A percentile compares a stretch with the other conserved stretches of the same genome.
These are phyloP conservation scores for Dicrostonyx torquatus DNA, from an alignment of 2,797 vertebrate genomes.

Conservation along the genomic window DNA sequence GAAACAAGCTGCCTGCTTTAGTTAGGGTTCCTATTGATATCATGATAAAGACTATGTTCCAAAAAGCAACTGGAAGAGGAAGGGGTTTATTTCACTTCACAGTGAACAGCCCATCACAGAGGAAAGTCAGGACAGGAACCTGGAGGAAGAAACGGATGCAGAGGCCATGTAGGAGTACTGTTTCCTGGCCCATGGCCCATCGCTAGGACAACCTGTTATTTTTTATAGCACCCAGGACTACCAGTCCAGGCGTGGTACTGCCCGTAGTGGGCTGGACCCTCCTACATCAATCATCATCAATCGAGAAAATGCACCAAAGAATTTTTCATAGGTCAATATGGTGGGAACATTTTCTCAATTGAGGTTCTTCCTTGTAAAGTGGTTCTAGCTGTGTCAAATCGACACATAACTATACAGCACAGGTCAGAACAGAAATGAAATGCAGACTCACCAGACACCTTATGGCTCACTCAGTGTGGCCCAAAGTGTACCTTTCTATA, in stretches of 20 bases:
- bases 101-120: background rate
- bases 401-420: background rate
- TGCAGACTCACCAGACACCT: background rate
- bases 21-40: too few species aligned
- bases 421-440: background rate
- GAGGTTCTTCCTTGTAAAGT: background rate
- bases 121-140: background rate
- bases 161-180: background rate
- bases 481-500: background rate
- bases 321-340: background rate
- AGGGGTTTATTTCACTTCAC: background rate
- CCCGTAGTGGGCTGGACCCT: background rate
- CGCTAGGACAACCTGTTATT: too few species aligned
- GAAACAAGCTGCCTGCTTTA: background rate
- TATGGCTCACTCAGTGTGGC: fast-evolving
- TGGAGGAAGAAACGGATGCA: background rate
- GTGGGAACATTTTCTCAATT: too few species aligned
- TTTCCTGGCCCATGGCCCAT: too few species aligned
- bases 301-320: background rate
- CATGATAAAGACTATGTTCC: too few species aligned
- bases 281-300: background rate
- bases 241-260: too few species aligned
- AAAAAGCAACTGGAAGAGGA: background rate
- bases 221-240: background rate
- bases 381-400: background rate